phyloP scores from a whole-genome alignment of 2,113 vertebrate species.

The Phyllostomus hastatus region DNA sequence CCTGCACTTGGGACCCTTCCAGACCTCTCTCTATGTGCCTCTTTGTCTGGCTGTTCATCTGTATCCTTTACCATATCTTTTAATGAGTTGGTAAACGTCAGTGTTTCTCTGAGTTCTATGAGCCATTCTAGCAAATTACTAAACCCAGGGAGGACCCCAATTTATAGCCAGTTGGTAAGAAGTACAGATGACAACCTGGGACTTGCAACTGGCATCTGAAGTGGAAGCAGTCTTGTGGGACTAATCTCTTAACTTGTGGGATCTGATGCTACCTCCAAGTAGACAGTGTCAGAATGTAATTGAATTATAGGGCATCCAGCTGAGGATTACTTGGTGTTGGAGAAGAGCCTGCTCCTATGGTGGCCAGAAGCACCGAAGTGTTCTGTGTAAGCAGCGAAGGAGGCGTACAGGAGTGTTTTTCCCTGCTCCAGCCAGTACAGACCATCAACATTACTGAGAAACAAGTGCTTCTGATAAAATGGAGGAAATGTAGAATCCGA shows the following conservation, averaged over 20 bases:
- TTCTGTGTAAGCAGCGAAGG: not conserved
- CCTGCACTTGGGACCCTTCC: not conserved
- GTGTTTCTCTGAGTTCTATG: not conserved
- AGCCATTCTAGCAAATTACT: not conserved
- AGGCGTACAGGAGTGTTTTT: not conserved
- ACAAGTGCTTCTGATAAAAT: not conserved
- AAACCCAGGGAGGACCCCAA: not conserved
- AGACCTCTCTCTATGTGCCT: not conserved
- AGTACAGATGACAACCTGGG: not conserved
- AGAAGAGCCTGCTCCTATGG: not conserved
- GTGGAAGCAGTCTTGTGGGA: not conserved
- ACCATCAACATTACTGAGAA: not conserved
- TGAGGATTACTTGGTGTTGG: not conserved
- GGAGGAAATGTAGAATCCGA: not conserved
- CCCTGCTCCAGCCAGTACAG: not conserved
- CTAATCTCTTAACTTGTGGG: not conserved
- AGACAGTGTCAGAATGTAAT: not conserved
- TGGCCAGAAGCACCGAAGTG: not conserved
- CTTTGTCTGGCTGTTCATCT: not conserved
- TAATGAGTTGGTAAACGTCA: not conserved
- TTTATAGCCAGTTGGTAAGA: not conserved
- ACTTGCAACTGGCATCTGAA: not conserved
- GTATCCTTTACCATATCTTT: not conserved
- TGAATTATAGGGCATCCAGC: not conserved
- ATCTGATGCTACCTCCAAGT: not conserved